Evolutionary conservation across 2,888 invertebrate species (phyloP).

Genomic region (Pachydiplax longipennis): DNA sequence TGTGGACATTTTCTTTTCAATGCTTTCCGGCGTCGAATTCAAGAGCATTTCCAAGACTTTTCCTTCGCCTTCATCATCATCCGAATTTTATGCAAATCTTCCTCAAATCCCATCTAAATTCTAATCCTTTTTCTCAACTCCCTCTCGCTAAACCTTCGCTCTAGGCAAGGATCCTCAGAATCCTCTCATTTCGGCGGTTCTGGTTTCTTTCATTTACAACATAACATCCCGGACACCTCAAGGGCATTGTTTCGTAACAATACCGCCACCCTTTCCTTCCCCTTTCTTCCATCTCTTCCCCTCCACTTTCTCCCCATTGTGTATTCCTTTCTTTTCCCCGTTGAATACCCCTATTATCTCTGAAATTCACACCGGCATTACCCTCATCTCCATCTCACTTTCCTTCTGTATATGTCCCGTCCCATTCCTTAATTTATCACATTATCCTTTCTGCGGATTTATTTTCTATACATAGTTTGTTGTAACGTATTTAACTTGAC

Average conservation of each 20-base stretch:
- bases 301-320: not conserved
- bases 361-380: no score
- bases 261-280: not conserved
- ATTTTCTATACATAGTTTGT: no score
- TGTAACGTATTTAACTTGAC: no score
- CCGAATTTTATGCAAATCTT: not conserved
- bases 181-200: not conserved
- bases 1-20: not conserved
- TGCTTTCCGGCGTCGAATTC: not conserved
- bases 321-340: no score
- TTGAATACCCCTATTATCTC: no score
- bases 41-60: not conserved
- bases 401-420: no score
- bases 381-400: no score
- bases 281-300: not conserved
- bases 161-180: not conserved
- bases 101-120: not conserved
- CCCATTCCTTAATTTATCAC: no score
- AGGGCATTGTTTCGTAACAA: not conserved
- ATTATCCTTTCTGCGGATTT: no score
- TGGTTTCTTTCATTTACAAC: not conserved
- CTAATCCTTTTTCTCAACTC: not conserved
- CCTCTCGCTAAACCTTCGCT: not conserved
- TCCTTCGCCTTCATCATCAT: not conserved
- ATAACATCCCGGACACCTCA: not conserved